Evolutionary conservation across 2,797 vertebrate genomes (phyloP).

Genomic region (Acrocephalus scirpaceus): DNA sequence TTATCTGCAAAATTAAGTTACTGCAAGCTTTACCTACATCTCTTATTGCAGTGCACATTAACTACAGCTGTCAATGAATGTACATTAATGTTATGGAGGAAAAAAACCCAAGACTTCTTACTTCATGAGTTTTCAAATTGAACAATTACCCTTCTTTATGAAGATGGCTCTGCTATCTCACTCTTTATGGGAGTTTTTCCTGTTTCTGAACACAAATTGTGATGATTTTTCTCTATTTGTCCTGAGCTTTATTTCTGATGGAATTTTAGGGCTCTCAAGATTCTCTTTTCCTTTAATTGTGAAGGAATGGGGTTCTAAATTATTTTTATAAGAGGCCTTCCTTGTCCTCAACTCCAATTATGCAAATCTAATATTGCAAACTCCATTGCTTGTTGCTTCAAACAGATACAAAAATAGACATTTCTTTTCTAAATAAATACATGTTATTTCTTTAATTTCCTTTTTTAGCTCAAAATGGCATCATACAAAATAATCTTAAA

Average conservation of each 20-base stretch:
- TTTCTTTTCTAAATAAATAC: neutral
- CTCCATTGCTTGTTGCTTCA: neutral
- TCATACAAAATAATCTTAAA: neutral
- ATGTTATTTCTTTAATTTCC: neutral
- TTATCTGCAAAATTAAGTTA: neutral
- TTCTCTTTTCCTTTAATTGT: neutral
- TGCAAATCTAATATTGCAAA: neutral
- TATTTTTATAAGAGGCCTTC: neutral
- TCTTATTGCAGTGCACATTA: neutral
- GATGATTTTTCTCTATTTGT: neutral
- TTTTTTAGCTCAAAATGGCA: neutral
- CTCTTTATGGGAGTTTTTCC: neutral
- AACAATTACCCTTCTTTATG: neutral
- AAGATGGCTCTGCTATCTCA: neutral
- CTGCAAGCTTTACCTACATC: neutral
- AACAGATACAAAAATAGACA: neutral
- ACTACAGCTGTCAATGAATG: neutral
- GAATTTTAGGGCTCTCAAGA: neutral
- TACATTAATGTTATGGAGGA: neutral
- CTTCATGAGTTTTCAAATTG: neutral
- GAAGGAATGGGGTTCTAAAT: neutral
- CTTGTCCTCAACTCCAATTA: neutral
- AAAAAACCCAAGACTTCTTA: neutral
- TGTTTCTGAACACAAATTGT: neutral
- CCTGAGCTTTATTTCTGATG: neutral